Conservation (phyloP, 1,140 invertebrate genomes). For the Penaeus chinensis region DNA sequence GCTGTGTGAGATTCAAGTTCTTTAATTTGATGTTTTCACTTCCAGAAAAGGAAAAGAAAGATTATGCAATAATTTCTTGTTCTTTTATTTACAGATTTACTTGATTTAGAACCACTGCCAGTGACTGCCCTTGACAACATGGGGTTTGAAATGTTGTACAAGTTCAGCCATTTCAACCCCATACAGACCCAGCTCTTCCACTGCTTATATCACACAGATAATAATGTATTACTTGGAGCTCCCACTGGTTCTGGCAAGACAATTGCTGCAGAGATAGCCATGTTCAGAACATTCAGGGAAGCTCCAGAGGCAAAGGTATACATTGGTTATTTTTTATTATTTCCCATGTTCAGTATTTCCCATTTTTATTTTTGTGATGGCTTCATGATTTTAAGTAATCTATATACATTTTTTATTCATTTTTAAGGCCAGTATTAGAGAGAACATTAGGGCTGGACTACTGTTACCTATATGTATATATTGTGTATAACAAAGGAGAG, state of each 20-base stretch:
- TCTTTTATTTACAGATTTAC: conserved; percentile 76
- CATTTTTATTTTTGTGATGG: too few species aligned
- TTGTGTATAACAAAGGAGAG: too few species aligned
- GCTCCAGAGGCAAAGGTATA: conserved; percentile 85
- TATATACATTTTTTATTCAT: too few species aligned
- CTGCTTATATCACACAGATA: conserved; percentile 93
- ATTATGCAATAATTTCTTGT: neutral
- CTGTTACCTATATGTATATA: too few species aligned
- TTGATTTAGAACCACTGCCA: conserved; percentile 92
- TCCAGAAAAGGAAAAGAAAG: too few species aligned
- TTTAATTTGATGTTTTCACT: too few species aligned
- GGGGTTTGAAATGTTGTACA: conserved; percentile 85
- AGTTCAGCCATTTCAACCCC: conserved; percentile 96
- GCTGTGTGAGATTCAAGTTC: too few species aligned
- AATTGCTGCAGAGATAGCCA: conserved; percentile 96
- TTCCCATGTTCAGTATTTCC: too few species aligned
- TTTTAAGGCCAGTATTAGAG: too few species aligned
- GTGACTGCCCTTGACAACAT: conserved; percentile 83
- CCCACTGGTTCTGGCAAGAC: conserved; percentile 99
- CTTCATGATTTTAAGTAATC: too few species aligned
- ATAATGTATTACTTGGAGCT: conserved; percentile 94
- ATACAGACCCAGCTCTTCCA: conserved; percentile 99
- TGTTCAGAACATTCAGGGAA: conserved; percentile 91
- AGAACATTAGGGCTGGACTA: too few species aligned
- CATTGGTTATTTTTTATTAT: neutral